Base-by-base conservation (phyloP, 2,113 vertebrate species). In the Pygoscelis antarcticus region DNA sequence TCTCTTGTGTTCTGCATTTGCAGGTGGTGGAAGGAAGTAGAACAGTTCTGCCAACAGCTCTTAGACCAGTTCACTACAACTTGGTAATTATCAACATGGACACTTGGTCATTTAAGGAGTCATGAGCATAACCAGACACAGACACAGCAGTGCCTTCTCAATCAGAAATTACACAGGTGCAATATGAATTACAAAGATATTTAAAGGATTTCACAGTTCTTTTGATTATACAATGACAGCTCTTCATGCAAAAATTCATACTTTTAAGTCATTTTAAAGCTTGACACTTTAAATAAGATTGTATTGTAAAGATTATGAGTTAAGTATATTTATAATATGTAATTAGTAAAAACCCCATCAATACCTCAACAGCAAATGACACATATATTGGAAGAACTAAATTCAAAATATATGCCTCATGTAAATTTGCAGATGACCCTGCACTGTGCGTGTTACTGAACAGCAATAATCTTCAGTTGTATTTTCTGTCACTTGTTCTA, bases 11-110 rank as follows among this genome's bases (percentile, higher is more conserved):
- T 79, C 68, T 93, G 25, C 58, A 68, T 86, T 89, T 87, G 89
- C 51, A 96, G 65, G 79, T 95, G 75, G 62, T 89, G 30, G 64
- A 94, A 96, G 66, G 83, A 95, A 89, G 42, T 11, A 89, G 68
- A 62, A 76, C 6, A 64, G 46, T 61, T 64, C 55, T 92, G 90
- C 42, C 52, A 87, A 77, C 62, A 74, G 60, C 46, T 92, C 36
- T 60, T 70, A 64, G 13, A 44, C 14, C 60, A 69, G 18, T 74
- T 90, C 36, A 22, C 47, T 42, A 17, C 10, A 81, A 64, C 42
- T 52, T 52, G 14, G 20, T 44, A 84, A 87, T 64, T 86, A 69
- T 5, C 64, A 75, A 60, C 32, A 44, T 0, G 7, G 27, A 52
- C 47, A 69, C 17, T 11, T 51, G 20, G 66, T 34, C 42, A 32